These are phyloP conservation scores for Nemapogon koenigi DNA, from an alignment of 2,888 invertebrate species.

Conservation along the genomic window DNA sequence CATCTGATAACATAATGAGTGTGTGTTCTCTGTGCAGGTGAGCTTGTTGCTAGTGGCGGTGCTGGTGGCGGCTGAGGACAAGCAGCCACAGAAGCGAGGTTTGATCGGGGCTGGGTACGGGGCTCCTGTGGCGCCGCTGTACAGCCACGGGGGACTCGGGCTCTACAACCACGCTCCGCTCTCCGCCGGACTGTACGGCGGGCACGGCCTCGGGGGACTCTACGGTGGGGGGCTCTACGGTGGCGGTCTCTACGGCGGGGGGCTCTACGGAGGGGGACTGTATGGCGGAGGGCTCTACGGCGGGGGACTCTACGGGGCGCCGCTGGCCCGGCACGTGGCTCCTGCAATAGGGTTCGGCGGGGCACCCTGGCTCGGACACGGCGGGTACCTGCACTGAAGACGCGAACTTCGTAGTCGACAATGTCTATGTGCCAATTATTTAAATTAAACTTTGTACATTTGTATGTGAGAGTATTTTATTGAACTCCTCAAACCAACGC, in stretches of 20 bases:
- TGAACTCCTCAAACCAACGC: too few species aligned
- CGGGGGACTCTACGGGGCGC: not conserved
- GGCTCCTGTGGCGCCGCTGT: constrained; percentile 10
- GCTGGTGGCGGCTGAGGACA: constrained; percentile 8
- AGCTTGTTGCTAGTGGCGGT: not conserved
- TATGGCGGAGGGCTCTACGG: not conserved
- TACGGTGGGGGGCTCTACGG: constrained; percentile 10
- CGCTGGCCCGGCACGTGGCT: constrained; percentile 2
- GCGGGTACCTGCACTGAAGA: constrained; percentile 1
- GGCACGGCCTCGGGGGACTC: constrained; percentile 16
- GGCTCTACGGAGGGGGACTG: constrained; percentile 18
- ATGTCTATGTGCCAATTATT: too few species aligned
- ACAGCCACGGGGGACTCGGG: constrained; percentile 21
- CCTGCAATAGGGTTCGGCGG: not conserved
- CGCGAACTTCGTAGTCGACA: too few species aligned
- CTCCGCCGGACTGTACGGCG: constrained; percentile 19
- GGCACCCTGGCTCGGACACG: too few species aligned
- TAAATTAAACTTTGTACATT: too few species aligned
- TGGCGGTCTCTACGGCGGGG: constrained; percentile 15
- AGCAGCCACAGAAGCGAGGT: constrained; percentile 12
- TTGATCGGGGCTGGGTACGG: constrained; percentile 18
- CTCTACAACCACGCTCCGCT: constrained; percentile 23
- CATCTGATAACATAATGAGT: too few species aligned
- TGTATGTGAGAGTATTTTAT: too few species aligned
- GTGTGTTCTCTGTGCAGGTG: too few species aligned